These are phyloP conservation scores for Solenodon paradoxus DNA, from an alignment of 2,113 vertebrate genomes.

Conservation along the genomic window DNA sequence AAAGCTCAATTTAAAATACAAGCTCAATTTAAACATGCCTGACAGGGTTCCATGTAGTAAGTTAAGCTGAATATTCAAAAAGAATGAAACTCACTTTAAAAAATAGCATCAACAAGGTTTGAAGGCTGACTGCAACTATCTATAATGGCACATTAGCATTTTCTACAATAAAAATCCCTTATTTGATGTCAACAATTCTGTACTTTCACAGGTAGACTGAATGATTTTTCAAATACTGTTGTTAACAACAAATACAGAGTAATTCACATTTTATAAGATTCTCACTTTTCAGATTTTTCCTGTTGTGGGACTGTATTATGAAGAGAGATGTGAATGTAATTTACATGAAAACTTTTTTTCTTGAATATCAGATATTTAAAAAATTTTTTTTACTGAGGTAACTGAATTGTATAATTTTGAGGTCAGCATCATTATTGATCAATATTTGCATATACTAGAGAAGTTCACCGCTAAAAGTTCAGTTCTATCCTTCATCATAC, in stretches of 20 bases:
- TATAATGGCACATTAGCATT: background rate
- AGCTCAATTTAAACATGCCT: background rate
- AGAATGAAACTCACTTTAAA: background rate
- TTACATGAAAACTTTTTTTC: background rate
- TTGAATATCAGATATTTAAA: constrained; percentile 6
- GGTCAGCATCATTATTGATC: no score
- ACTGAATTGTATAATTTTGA: no score
- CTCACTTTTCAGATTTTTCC: background rate
- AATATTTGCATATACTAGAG: no score
- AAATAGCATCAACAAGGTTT: background rate
- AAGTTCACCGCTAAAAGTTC: no score
- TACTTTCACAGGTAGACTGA: background rate
- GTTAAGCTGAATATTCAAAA: background rate
- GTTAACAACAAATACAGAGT: background rate
- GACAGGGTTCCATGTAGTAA: background rate
- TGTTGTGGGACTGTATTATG: background rate
- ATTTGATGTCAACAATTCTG: background rate
- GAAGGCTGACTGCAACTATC: background rate
- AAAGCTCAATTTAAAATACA: background rate
- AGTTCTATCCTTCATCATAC: no score
- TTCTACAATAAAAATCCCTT: background rate
- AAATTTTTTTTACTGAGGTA: no score
- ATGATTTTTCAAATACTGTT: background rate
- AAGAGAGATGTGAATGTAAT: background rate
- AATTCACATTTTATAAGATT: background rate